These are phyloP conservation scores for Nautilus pompilius DNA, from an alignment of 1,140 invertebrate genomes.

Conservation along the genomic window DNA sequence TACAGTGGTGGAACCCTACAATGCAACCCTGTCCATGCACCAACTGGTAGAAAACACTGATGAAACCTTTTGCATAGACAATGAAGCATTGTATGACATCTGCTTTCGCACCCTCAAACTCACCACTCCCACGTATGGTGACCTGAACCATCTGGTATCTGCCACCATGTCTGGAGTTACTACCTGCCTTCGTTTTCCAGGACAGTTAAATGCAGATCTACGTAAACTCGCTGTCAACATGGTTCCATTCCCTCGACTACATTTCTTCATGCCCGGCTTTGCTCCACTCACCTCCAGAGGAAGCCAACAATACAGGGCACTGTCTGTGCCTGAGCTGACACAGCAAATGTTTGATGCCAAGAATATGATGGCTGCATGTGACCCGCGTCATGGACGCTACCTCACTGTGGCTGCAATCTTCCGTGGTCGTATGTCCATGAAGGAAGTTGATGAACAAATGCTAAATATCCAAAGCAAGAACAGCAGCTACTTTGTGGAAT, in stretches of 20 bases:
- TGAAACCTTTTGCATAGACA: conserved; percentile 70
- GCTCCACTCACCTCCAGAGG: conserved; percentile 66
- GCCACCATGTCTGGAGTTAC: conserved; percentile 75
- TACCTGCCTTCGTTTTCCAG: conserved; percentile 76
- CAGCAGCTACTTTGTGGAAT: conserved; percentile 84
- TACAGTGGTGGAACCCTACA: conserved; percentile 56
- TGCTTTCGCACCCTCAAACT: conserved; percentile 75
- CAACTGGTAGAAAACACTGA: conserved; percentile 55
- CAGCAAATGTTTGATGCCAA: conserved; percentile 72
- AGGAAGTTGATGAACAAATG: conserved; percentile 71
- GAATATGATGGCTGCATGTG: conserved; percentile 76
- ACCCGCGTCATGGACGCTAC: conserved; percentile 68
- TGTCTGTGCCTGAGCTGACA: conserved; percentile 62
- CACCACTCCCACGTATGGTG: conserved; percentile 70
- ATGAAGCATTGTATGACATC: conserved; percentile 79
- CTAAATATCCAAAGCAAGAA: conserved; percentile 54
- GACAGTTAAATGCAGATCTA: conserved; percentile 82
- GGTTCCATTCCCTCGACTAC: conserved; percentile 68
- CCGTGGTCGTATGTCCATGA: conserved; percentile 93
- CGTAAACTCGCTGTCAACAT: conserved; percentile 82
- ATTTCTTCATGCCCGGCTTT: conserved; percentile 81
- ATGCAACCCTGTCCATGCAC: conserved; percentile 54
- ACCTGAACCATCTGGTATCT: conserved; percentile 64
- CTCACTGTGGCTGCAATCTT: conserved; percentile 89
- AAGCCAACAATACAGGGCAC: conserved; percentile 59